Conservation (phyloP, 1,140 invertebrate genomes). For the Neodiprion fabricii region DNA sequence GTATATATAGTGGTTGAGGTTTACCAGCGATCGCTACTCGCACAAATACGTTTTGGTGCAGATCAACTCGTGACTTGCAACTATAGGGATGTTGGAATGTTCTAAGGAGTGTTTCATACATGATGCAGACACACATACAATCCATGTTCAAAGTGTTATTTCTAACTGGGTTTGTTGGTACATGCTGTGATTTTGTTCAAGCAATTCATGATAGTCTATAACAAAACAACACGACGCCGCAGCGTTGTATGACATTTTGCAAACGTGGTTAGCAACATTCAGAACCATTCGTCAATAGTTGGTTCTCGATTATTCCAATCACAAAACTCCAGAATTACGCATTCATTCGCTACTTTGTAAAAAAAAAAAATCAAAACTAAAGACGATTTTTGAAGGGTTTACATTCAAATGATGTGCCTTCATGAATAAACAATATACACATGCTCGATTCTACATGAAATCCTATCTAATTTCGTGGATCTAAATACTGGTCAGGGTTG, state of each 20-base stretch:
- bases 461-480: not conserved
- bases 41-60: not conserved
- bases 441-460: not conserved
- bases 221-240: too few relatives aligned
- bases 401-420: not conserved
- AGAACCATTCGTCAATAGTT: too few relatives aligned
- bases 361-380: too few relatives aligned
- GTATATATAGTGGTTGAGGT: not conserved
- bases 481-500: not conserved
- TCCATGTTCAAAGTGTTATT: not conserved
- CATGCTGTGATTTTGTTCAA: too few relatives aligned
- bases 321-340: too few relatives aligned
- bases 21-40: not conserved
- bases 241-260: too few relatives aligned
- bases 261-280: too few relatives aligned
- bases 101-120: not conserved
- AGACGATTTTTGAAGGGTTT: not conserved
- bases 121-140: slow-evolving; percentile 5
- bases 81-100: not conserved
- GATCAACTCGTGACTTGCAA: not conserved
- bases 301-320: too few relatives aligned
- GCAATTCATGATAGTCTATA: too few relatives aligned
- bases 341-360: too few relatives aligned
- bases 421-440: not conserved
- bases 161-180: too few relatives aligned